Evolutionary conservation across 2,113 vertebrate species (phyloP).

Genomic region (Macaca mulatta): DNA sequence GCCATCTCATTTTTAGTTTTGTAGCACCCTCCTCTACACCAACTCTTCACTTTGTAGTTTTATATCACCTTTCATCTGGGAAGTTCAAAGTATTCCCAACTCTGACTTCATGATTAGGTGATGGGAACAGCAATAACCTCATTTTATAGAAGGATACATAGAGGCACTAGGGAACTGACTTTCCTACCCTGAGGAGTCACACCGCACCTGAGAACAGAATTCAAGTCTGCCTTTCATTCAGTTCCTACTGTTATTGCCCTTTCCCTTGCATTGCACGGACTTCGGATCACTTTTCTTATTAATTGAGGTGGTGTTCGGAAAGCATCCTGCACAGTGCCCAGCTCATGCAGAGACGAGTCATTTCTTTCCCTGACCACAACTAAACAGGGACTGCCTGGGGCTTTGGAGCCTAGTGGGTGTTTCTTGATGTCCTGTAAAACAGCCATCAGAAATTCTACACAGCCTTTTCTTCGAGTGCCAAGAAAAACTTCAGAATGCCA

Average conservation of each 20-base stretch:
- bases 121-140: conserved; percentile 25
- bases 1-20: background rate
- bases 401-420: background rate
- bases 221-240: background rate
- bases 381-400: background rate
- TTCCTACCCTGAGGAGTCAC: background rate
- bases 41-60: conserved; percentile 56
- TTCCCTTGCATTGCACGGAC: background rate
- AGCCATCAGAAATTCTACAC: background rate
- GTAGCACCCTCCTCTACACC: background rate
- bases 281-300: background rate
- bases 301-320: background rate
- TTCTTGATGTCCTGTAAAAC: background rate
- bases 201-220: background rate
- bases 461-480: background rate
- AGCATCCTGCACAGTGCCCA: background rate
- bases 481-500: background rate
- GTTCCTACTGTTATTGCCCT: background rate
- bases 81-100: conserved; percentile 42
- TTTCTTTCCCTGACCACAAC: conserved; percentile 4
- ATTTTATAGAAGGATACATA: conserved; percentile 42
- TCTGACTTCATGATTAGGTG: background rate
- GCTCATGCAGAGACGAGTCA: background rate
- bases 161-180: background rate
- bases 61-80: conserved; percentile 60